phyloP scores from a whole-genome alignment of 2,888 invertebrate genomes.

The Malthinus seriepunctatus region DNA sequence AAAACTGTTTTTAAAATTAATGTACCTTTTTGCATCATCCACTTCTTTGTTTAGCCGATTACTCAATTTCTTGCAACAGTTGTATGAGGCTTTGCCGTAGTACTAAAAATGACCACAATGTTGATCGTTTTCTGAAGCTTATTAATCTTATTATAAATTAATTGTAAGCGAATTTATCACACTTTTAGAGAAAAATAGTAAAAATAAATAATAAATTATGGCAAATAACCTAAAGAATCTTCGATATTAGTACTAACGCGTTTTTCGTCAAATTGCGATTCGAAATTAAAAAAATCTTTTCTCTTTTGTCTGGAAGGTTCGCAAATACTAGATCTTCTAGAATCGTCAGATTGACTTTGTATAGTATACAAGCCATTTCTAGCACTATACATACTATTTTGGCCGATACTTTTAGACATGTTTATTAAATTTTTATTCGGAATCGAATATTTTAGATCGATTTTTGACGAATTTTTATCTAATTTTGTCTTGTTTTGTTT shows the following conservation, averaged over 20 bases:
- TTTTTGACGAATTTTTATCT: constrained; percentile 23
- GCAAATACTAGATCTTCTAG: constrained; percentile 45
- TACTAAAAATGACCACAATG: too few relatives aligned
- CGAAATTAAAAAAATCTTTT: constrained; percentile 33
- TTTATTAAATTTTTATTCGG: constrained; percentile 47
- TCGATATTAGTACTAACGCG: constrained; percentile 60
- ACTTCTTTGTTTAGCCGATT: too few relatives aligned
- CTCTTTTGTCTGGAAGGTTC: constrained; percentile 32
- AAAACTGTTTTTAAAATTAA: too few relatives aligned
- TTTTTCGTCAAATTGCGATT: constrained; percentile 21
- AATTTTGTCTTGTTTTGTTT: constrained; percentile 20
- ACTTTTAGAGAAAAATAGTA: too few relatives aligned
- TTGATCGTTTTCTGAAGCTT: too few relatives aligned
- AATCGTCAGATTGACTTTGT: constrained; percentile 55
- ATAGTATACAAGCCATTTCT: constrained; percentile 55
- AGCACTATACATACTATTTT: constrained; percentile 49
- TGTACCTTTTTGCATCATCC: too few relatives aligned
- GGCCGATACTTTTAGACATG: constrained; percentile 33
- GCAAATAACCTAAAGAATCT: constrained; percentile 67
- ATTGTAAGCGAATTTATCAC: too few relatives aligned
- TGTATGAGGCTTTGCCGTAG: too few relatives aligned
- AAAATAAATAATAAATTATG: constrained; percentile 45
- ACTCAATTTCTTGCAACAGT: too few relatives aligned
- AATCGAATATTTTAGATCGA: constrained; percentile 1
- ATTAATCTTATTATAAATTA: too few relatives aligned